These are phyloP conservation scores for Chalcis sispes DNA, from an alignment of 2,888 invertebrate species.

Conservation along the genomic window DNA sequence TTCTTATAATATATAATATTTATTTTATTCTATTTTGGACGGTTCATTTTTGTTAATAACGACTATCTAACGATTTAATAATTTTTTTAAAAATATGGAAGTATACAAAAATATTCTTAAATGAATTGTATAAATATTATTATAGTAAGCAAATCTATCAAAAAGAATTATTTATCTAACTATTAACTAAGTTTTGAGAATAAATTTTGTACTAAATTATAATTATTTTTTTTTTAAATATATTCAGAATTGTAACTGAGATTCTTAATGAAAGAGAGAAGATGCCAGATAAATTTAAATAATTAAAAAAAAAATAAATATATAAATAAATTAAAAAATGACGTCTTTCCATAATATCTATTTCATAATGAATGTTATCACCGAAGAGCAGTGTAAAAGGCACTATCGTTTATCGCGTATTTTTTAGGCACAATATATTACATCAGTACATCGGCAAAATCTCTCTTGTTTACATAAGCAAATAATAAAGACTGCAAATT, in stretches of 20 bases:
- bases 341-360: too few relatives aligned
- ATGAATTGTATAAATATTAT: constrained; percentile 30
- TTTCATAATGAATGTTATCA: too few relatives aligned
- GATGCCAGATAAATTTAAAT: background rate
- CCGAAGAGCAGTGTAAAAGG: too few relatives aligned
- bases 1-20: background rate
- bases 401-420: background rate
- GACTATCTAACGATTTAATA: constrained; percentile 3
- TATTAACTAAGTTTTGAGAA: constrained; percentile 31
- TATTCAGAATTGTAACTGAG: constrained; percentile 39
- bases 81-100: constrained; percentile 22
- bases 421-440: background rate
- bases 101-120: constrained; percentile 19
- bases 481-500: background rate
- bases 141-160: constrained; percentile 27
- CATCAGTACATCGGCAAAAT: background rate
- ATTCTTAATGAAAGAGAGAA: constrained; percentile 1
- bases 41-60: constrained; percentile 13
- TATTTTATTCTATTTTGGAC: constrained; percentile 7
- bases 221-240: constrained; percentile 27
- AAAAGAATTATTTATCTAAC: constrained; percentile 26
- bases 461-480: too few relatives aligned
- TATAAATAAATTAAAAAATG: too few relatives aligned
- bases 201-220: constrained; percentile 41
- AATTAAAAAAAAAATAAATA: too few relatives aligned